Base-by-base conservation (phyloP, 37 sponge, comb jelly and placozoan genomes). In the Oscarella lobularis region DNA sequence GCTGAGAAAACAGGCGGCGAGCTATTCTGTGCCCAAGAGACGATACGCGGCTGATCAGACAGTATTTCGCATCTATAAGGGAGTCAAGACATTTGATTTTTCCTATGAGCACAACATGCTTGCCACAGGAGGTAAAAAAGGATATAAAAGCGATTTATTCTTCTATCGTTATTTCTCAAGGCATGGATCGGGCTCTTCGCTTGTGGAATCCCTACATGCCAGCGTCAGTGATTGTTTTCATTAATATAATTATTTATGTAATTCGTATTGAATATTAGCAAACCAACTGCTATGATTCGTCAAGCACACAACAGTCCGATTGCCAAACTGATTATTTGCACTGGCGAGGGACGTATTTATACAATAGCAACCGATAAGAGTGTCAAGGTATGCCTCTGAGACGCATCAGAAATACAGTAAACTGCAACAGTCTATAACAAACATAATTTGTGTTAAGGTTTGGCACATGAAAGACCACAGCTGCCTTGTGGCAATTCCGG, bases 291-390 rank as follows among this genome's bases (percentile, higher is more conserved):
- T 2, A 54, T 80, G 6, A 66, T 80, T 2, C 32, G 81, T 14
- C n/a, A n/a, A n/a, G 96, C 89, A 0, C 96, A 95, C 40, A 79
- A 73, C 27, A 83, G 88, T 41, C 96, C 96, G 27, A 73, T 95
- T 0, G 81, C 84, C 66, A 76, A 38, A n/a, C 75, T 95, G 20
- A 37, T 33, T 0, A 84, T 90, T 31, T 81, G 86, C 35, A 77
- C 81, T 14, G 39, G 32, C 40, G 83, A 81, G 35, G 74, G 78
- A 66, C 79, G 87, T 33, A 80, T 95, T 2, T 95, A 83, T 76
- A 85, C 85, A 37, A 67, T 95, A 31, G 77, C 91, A 14, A 82
- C 80, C 73, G 89, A 95, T 75, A 95, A 91, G 78, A 85, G 87
- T 20, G 69, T 95, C 6, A 90, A 86, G 87, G 95, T 94, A 48